phyloP scores from a whole-genome alignment of 1,140 invertebrate species.

The Triops cancriformis region DNA sequence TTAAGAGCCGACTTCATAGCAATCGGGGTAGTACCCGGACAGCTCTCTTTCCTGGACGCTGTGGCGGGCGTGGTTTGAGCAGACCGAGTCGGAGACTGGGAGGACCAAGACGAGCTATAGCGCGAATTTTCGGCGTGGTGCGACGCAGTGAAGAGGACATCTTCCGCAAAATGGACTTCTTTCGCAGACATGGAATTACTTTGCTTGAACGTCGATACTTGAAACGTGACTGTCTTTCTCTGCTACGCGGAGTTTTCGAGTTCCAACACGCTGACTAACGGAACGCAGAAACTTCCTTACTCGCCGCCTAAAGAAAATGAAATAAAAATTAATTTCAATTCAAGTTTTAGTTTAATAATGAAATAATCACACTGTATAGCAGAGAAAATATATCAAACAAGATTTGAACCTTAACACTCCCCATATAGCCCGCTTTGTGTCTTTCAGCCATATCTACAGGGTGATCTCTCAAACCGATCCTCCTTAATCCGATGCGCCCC shows the following conservation, averaged over 20 bases:
- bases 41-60: background rate
- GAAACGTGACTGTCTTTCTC: background rate
- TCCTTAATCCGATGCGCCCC: too few relatives aligned
- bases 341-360: too few relatives aligned
- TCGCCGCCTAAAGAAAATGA: background rate
- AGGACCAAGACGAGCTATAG: background rate
- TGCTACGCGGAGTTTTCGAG: background rate
- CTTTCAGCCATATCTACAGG: too few relatives aligned
- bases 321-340: background rate
- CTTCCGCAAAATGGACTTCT: constrained; percentile 9
- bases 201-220: background rate
- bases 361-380: too few relatives aligned
- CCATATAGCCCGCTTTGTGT: too few relatives aligned
- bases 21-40: background rate
- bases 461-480: too few relatives aligned
- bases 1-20: constrained; percentile 23
- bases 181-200: background rate
- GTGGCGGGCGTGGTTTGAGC: constrained; percentile 17
- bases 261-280: background rate
- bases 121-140: background rate
- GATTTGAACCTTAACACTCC: too few relatives aligned
- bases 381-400: too few relatives aligned
- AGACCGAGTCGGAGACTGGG: constrained; percentile 1
- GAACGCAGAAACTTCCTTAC: background rate
- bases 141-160: background rate